These are phyloP conservation scores for Epizoanthus scotinus DNA, from an alignment of 92 coral and sea anemone genomes.

Conservation along the genomic window DNA sequence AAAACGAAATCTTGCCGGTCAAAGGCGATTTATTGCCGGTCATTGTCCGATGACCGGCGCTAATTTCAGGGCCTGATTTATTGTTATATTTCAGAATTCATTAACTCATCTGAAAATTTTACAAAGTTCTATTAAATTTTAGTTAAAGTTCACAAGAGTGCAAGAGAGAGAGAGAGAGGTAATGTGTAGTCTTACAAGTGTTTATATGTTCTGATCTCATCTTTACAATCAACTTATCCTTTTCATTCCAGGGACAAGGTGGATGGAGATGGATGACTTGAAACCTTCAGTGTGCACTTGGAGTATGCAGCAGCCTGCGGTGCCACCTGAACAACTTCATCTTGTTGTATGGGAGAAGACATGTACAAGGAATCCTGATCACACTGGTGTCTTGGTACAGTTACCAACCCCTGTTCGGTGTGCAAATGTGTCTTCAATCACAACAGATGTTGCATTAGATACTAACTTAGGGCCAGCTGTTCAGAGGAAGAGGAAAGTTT, in stretches of 20 bases:
- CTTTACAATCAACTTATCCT: background rate
- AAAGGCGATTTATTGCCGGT: too few relatives aligned
- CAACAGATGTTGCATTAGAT: too few relatives aligned
- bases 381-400: too few relatives aligned
- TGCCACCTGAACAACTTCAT: conserved; percentile 73
- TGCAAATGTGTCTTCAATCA: too few relatives aligned
- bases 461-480: too few relatives aligned
- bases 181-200: background rate
- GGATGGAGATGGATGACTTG: conserved; percentile 91
- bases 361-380: background rate
- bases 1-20: too few relatives aligned
- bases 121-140: background rate
- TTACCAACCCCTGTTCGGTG: too few relatives aligned
- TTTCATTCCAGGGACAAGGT: conserved; percentile 61
- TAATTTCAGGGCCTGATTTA: too few relatives aligned
- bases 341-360: conserved; percentile 82
- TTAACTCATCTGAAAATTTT: too few relatives aligned
- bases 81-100: too few relatives aligned
- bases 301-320: conserved; percentile 48
- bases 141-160: background rate
- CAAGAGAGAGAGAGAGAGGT: background rate
- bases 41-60: too few relatives aligned
- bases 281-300: conserved; percentile 67
- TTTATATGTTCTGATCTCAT: background rate
- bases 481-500: too few relatives aligned